These are phyloP conservation scores for Microctenopoma lineatum DNA, from an alignment of 2,797 vertebrate genomes.

Conservation along the genomic window DNA sequence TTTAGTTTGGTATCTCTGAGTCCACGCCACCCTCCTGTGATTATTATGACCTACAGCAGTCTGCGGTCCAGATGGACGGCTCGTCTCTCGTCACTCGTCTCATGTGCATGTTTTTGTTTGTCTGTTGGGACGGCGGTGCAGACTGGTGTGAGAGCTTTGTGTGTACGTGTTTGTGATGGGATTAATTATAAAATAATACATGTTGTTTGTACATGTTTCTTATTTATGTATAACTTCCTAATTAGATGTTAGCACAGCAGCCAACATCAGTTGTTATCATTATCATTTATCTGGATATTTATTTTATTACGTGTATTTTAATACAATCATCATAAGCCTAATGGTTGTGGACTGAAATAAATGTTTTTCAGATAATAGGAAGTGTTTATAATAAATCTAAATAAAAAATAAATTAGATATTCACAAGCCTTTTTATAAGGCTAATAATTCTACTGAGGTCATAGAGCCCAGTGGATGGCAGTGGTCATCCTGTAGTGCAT, in stretches of 20 bases:
- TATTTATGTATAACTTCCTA: neutral
- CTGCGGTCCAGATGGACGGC: constrained; percentile 65
- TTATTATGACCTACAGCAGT: constrained; percentile 43
- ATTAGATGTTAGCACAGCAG: neutral
- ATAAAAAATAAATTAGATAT: no score
- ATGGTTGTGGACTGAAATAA: no score
- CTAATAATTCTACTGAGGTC: no score
- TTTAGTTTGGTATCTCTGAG: constrained; percentile 4
- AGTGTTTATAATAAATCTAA: no score
- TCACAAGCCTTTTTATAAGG: no score
- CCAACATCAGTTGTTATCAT: no score
- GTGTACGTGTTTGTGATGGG: constrained; percentile 8
- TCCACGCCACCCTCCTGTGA: constrained; percentile 21
- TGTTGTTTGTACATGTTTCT: no score
- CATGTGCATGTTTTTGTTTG: constrained; percentile 20
- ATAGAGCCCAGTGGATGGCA: no score
- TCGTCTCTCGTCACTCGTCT: constrained; percentile 32
- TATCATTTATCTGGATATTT: no score
- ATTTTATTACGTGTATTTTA: neutral
- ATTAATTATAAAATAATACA: neutral
- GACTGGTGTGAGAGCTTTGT: constrained; percentile 16
- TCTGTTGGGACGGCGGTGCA: constrained; percentile 36
- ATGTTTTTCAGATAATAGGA: no score
- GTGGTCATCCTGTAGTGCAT: no score
- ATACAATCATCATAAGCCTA: no score